Evolutionary conservation across 2,113 vertebrate genomes (phyloP).

Genomic region (Salvelinus namaycush): DNA sequence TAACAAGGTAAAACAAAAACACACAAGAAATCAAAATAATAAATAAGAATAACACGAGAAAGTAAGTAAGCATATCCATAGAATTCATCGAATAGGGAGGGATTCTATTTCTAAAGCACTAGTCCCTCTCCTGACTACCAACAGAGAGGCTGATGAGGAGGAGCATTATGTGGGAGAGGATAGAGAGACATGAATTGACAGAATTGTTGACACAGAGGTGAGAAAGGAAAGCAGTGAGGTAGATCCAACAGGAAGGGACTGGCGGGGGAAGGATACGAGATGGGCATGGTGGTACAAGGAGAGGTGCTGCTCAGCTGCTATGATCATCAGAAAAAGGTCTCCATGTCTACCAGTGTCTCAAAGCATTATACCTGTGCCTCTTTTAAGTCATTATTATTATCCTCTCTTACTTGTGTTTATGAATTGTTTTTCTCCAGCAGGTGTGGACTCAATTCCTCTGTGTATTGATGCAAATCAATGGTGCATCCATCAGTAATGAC

Average conservation of each 20-base stretch:
- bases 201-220: neutral
- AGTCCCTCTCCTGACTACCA: too few relatives aligned
- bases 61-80: too few relatives aligned
- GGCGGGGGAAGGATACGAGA: neutral
- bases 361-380: neutral
- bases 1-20: too few relatives aligned
- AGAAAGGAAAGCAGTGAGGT: constrained; percentile 10
- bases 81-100: too few relatives aligned
- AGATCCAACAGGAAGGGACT: neutral
- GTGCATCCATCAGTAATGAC: neutral
- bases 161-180: neutral
- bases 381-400: neutral
- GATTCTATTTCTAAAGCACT: too few relatives aligned
- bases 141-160: neutral
- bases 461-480: neutral
- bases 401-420: neutral
- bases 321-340: neutral
- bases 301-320: too few relatives aligned
- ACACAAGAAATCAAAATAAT: too few relatives aligned
- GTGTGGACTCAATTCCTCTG: neutral
- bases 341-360: neutral
- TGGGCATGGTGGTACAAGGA: too few relatives aligned
- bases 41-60: too few relatives aligned
- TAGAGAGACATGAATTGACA: neutral
- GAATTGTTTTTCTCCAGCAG: neutral